These are phyloP conservation scores for Eristalinus aeneus DNA, from an alignment of 2,888 invertebrate species.

Conservation along the genomic window DNA sequence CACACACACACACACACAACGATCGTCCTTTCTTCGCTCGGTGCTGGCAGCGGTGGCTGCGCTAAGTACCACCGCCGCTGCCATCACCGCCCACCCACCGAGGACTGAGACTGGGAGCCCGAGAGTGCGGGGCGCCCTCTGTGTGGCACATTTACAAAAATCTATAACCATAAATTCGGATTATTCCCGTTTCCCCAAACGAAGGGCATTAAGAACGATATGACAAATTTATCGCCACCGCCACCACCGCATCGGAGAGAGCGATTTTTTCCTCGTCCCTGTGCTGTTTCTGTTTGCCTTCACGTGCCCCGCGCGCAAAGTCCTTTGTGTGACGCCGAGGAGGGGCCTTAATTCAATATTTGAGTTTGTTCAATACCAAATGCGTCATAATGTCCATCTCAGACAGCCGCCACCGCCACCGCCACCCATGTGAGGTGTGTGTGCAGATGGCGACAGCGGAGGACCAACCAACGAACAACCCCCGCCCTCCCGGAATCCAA, in stretches of 20 bases:
- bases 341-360: constrained; percentile 63
- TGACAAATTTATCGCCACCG: constrained; percentile 76
- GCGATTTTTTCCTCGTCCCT: constrained; percentile 6
- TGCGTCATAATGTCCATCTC: constrained; percentile 39
- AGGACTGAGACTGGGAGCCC: not conserved
- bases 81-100: not conserved
- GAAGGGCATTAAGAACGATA: constrained; percentile 76
- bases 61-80: constrained; percentile 51
- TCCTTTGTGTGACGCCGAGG: constrained; percentile 52
- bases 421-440: not conserved
- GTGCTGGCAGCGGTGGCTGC: not conserved
- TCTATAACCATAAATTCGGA: constrained; percentile 75
- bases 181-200: constrained; percentile 72
- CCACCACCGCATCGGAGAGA: constrained; percentile 30
- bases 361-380: constrained; percentile 68
- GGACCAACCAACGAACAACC: not conserved
- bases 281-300: not conserved
- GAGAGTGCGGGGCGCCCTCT: constrained; percentile 49
- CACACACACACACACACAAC: not conserved
- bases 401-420: not conserved
- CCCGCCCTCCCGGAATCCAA: constrained; percentile 31
- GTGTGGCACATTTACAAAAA: constrained; percentile 72
- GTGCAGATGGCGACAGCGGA: not conserved
- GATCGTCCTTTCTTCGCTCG: not conserved
- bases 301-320: not conserved